These are phyloP conservation scores for Acrobeloides nanus DNA, from an alignment of 2,888 invertebrate species.

Conservation along the genomic window DNA sequence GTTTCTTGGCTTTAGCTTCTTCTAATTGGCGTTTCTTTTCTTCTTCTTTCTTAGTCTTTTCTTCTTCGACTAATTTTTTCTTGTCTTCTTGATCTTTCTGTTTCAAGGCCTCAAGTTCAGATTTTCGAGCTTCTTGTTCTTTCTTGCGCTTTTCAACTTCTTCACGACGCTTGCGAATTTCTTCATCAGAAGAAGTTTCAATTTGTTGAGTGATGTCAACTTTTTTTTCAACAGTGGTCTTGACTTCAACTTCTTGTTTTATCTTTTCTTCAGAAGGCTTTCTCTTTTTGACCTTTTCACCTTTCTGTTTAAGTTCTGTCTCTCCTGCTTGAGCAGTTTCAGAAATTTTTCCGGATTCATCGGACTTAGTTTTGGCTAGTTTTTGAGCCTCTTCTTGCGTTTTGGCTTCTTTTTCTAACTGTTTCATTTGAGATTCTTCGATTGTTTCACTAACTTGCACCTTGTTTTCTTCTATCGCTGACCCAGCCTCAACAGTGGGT, in stretches of 20 bases:
- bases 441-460: background rate
- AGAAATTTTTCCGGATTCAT: constrained; percentile 3
- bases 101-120: background rate
- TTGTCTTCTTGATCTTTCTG: constrained; percentile 3
- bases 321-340: constrained; percentile 5
- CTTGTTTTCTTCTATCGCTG: too few species aligned
- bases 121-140: constrained; percentile 11
- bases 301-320: constrained; percentile 1
- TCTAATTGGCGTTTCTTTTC: constrained; percentile 17
- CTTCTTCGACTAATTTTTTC: constrained; percentile 5
- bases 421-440: constrained; percentile 2
- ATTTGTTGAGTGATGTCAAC: constrained; percentile 8
- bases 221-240: constrained; percentile 6
- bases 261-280: constrained; percentile 6
- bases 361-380: too few species aligned
- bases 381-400: too few species aligned
- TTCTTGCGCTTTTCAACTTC: constrained; percentile 12
- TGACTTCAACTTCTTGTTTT: constrained; percentile 8
- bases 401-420: constrained; percentile 6
- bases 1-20: constrained; percentile 21
- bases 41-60: constrained; percentile 20
- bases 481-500: too few species aligned
- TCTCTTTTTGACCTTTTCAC: constrained; percentile 9
- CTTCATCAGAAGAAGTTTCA: constrained; percentile 9
- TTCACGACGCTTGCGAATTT: constrained; percentile 7